Percentiles rank a stretch among this genome's conserved stretches.
phyloP scores from a whole-genome alignment of 2,797 vertebrate genomes.

The Tauraco hartlaubi region DNA sequence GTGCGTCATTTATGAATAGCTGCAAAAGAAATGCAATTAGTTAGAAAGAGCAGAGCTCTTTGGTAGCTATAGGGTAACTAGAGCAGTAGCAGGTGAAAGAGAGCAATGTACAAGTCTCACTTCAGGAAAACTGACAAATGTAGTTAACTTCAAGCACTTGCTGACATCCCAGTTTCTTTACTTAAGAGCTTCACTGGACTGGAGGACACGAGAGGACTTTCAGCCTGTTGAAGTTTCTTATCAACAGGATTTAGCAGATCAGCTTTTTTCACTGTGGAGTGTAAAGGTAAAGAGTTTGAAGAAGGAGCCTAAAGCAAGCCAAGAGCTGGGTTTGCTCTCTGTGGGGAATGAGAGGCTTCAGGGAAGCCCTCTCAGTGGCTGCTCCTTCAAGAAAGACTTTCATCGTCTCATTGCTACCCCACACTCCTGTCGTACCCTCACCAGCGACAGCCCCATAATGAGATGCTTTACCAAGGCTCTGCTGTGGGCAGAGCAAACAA shows the following conservation, averaged over 20 bases:
- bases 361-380: neutral
- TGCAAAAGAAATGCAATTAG: slow-evolving; percentile 50
- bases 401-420: neutral
- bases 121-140: neutral
- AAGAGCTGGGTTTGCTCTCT: neutral
- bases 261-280: neutral
- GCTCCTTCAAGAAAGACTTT: neutral
- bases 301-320: neutral
- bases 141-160: neutral
- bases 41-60: neutral
- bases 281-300: neutral
- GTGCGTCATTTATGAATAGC: slow-evolving; percentile 90
- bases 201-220: neutral
- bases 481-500: neutral
- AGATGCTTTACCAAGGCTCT: neutral
- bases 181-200: neutral
- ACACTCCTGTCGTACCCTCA: rapidly evolving
- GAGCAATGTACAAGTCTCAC: neutral
- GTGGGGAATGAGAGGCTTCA: neutral
- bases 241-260: neutral
- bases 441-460: rapidly evolving
- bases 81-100: neutral
- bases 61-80: neutral
- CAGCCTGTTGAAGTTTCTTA: neutral
- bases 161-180: neutral